These are phyloP conservation scores for Phaetusa simplex DNA, from an alignment of 2,113 vertebrate species.

Conservation along the genomic window DNA sequence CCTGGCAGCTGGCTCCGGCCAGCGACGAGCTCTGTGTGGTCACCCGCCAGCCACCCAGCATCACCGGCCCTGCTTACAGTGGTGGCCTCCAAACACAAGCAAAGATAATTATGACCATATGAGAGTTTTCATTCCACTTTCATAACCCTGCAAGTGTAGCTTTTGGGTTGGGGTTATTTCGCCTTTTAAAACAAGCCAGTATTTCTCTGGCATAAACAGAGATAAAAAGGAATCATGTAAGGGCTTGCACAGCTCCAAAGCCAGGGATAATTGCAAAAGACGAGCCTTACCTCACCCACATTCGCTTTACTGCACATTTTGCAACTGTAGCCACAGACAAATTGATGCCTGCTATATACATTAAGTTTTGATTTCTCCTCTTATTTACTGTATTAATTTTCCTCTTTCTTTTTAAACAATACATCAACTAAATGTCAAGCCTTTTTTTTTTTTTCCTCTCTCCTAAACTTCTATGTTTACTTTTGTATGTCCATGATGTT, in stretches of 20 bases:
- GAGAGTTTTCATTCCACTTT: not conserved
- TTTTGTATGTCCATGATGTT: not conserved
- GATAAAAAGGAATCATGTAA: not conserved
- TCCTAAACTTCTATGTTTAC: not conserved
- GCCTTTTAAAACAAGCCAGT: not conserved
- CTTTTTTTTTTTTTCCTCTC: not conserved
- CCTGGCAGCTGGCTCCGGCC: not conserved
- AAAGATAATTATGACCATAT: not conserved
- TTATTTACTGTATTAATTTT: not conserved
- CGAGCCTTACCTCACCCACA: not conserved
- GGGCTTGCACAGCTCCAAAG: not conserved
- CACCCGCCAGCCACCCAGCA: not conserved
- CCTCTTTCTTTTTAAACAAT: not conserved
- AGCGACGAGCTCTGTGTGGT: rapidly evolving
- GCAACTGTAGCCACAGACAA: not conserved
- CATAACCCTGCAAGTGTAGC: not conserved
- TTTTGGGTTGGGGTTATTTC: not conserved
- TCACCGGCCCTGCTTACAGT: rapidly evolving
- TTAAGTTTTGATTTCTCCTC: not conserved
- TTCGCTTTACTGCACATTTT: not conserved
- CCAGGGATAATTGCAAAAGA: not conserved
- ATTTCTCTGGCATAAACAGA: not conserved
- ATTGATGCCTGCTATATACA: not conserved
- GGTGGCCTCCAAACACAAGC: not conserved
- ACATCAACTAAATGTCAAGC: not conserved